These are phyloP conservation scores for Sinocyclocheilus rhinocerous DNA, from an alignment of 2,113 vertebrate genomes.

Conservation along the genomic window DNA sequence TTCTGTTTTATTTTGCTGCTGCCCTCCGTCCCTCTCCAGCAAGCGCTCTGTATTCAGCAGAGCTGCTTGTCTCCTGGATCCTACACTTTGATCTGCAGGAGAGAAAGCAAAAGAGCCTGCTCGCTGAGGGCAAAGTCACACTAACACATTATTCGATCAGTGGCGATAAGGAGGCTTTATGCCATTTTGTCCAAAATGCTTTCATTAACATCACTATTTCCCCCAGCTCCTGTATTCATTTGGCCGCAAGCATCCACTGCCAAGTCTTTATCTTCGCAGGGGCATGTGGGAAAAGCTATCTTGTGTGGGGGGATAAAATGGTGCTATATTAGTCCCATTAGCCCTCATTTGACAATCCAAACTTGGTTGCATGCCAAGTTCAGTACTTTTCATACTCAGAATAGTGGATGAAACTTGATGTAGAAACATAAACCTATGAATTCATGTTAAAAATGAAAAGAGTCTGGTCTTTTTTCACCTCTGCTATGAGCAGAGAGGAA, in stretches of 20 bases:
- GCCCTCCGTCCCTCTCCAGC: conserved; percentile 12
- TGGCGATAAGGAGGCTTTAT: conserved; percentile 33
- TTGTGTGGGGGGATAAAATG: background rate
- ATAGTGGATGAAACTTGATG: conserved; percentile 2
- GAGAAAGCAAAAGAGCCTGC: conserved; percentile 34
- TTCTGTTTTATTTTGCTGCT: conserved; percentile 32
- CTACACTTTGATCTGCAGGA: conserved; percentile 52
- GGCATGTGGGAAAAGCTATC: conserved; percentile 27
- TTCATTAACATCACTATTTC: conserved; percentile 33
- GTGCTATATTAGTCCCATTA: conserved; percentile 33
- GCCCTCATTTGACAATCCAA: conserved; percentile 25
- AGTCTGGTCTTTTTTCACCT: background rate
- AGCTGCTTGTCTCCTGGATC: conserved; percentile 44
- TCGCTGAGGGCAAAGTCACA: conserved; percentile 46
- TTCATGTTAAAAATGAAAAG: background rate
- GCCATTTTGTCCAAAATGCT: conserved; percentile 33
- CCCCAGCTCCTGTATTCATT: conserved; percentile 11
- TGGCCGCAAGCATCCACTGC: conserved; percentile 13
- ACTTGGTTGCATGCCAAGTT: conserved; percentile 22
- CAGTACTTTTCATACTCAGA: background rate
- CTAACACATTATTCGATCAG: conserved; percentile 35
- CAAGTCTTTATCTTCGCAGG: conserved; percentile 48
- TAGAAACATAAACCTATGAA: background rate
- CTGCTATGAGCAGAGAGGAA: background rate
- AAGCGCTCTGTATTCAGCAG: conserved; percentile 43